Conservation (phyloP, 2,113 vertebrate species). For the Lampris megalopsis region DNA sequence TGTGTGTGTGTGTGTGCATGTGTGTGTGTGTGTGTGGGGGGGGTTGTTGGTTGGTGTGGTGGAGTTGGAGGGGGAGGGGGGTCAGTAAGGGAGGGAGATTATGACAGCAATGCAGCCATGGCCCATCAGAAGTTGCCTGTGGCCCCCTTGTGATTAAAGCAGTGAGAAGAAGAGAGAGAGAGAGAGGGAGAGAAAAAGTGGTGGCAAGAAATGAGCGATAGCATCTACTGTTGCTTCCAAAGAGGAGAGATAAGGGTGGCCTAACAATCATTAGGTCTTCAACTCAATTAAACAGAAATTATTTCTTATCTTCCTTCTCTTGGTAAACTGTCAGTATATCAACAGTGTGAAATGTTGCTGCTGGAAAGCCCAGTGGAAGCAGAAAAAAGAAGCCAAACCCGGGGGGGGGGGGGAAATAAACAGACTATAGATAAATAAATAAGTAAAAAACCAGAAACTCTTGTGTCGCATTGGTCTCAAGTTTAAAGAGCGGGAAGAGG, state of each 20-base stretch:
- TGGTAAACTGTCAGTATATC: conserved; percentile 69
- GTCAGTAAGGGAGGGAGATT: conserved; percentile 54
- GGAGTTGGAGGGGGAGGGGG: conserved; percentile 11
- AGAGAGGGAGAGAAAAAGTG: conserved; percentile 41
- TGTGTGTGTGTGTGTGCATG: too few species aligned
- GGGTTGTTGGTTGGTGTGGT: background rate
- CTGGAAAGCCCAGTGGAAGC: conserved; percentile 28
- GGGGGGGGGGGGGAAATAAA: background rate
- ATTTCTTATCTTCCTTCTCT: conserved; percentile 63
- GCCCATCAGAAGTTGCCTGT: conserved; percentile 74
- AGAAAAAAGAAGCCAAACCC: background rate
- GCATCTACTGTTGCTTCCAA: conserved; percentile 71
- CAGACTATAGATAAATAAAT: conserved; percentile 6
- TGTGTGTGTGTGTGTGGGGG: conserved; percentile 1
- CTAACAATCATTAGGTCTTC: conserved; percentile 75
- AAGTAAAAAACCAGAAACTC: background rate
- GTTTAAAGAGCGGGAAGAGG: conserved; percentile 39
- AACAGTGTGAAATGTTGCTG: conserved; percentile 49
- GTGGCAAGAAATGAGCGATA: conserved; percentile 54
- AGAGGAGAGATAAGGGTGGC: conserved; percentile 63
- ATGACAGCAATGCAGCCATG: conserved; percentile 72
- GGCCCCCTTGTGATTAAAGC: conserved; percentile 80
- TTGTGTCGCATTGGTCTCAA: conserved; percentile 17
- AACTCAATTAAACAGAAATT: conserved; percentile 77
- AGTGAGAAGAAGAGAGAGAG: conserved; percentile 41